Evolutionary conservation across 1,140 invertebrate species (phyloP).

Genomic region (Macrobrachium nipponense): DNA sequence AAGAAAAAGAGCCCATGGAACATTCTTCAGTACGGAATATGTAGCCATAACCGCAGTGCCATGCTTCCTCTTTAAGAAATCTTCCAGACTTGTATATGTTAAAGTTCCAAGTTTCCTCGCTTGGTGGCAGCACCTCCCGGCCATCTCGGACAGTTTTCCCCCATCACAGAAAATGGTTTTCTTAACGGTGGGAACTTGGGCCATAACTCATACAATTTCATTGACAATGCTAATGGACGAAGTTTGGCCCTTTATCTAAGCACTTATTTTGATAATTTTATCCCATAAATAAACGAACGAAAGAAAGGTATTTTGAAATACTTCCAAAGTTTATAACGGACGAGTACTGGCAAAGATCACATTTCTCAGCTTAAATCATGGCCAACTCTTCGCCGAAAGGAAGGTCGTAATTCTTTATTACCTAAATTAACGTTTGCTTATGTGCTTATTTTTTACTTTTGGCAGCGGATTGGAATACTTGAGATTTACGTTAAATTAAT

Average conservation of each 20-base stretch:
- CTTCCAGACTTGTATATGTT: slow-evolving; percentile 3
- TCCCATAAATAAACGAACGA: slow-evolving; percentile 45
- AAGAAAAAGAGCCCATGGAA: too few relatives aligned
- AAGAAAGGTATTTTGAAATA: slow-evolving; percentile 27
- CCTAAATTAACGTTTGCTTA: too few relatives aligned
- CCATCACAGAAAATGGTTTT: slow-evolving; percentile 55
- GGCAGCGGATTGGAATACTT: too few relatives aligned
- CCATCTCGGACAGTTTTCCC: slow-evolving; percentile 39
- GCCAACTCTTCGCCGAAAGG: too few relatives aligned
- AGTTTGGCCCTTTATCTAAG: slow-evolving; percentile 60
- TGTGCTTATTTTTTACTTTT: too few relatives aligned
- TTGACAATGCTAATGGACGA: slow-evolving; percentile 60
- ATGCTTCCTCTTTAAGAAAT: background rate
- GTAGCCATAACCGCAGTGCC: too few relatives aligned
- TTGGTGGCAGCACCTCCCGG: slow-evolving; percentile 54
- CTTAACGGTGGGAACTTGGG: slow-evolving; percentile 49
- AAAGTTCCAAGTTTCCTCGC: slow-evolving; percentile 47
- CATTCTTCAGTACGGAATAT: too few relatives aligned
- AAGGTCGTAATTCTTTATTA: too few relatives aligned
- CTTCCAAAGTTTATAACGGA: slow-evolving; percentile 29
- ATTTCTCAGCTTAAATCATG: too few relatives aligned
- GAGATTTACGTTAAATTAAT: too few relatives aligned
- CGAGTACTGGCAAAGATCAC: slow-evolving; percentile 2
- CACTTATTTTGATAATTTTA: slow-evolving; percentile 60
- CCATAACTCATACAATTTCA: slow-evolving; percentile 62